These are phyloP conservation scores for Syndactyla subalaris DNA, from an alignment of 2,797 vertebrate genomes.

Conservation along the genomic window DNA sequence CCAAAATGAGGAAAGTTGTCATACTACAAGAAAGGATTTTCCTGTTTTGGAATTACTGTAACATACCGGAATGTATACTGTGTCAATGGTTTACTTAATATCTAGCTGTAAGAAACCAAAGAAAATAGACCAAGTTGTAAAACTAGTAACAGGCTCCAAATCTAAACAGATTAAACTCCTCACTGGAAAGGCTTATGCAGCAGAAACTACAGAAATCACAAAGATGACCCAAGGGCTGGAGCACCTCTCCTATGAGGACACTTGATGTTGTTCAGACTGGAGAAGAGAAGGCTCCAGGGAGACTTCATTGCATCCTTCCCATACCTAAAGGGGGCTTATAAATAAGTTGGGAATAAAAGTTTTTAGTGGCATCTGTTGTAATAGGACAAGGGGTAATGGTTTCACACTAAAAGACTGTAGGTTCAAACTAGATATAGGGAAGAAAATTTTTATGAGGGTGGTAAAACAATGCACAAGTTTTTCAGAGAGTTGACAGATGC, in stretches of 20 bases:
- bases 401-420: neutral
- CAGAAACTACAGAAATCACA: neutral
- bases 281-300: neutral
- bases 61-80: neutral
- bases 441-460: neutral
- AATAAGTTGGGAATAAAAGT: neutral
- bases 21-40: neutral
- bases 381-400: neutral
- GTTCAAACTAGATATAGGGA: neutral
- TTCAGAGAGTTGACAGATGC: neutral
- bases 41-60: neutral
- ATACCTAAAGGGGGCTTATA: neutral
- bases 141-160: neutral
- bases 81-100: neutral
- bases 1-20: conserved; percentile 20
- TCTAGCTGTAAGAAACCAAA: neutral
- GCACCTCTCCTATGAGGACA: neutral
- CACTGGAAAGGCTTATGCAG: neutral
- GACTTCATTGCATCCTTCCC: neutral
- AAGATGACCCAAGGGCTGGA: neutral
- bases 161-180: neutral
- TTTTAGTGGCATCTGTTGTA: neutral
- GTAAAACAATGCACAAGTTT: neutral
- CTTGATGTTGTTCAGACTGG: neutral
- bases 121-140: neutral